Evolutionary conservation across 2,888 invertebrate species (phyloP).

Genomic region (Heliconius charithonia): DNA sequence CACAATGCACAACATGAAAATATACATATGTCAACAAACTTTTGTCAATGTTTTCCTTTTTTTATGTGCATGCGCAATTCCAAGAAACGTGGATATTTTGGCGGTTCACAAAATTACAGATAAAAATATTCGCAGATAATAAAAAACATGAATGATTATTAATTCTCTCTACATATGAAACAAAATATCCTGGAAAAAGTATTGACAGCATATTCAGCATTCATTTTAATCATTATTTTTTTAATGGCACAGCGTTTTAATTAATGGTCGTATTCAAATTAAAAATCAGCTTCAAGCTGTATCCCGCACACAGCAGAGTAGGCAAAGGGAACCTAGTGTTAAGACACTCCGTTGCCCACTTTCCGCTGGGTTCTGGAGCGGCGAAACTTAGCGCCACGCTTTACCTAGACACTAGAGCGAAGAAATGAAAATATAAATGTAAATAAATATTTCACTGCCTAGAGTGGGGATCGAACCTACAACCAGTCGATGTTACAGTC

Average conservation of each 20-base stretch:
- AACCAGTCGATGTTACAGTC: no score
- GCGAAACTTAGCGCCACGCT: no score
- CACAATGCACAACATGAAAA: not conserved
- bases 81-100: constrained; percentile 6
- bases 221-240: constrained; percentile 7
- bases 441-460: no score
- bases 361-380: no score
- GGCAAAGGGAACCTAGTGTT: no score
- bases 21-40: not conserved
- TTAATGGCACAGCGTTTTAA: not conserved
- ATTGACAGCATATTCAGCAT: constrained; percentile 1
- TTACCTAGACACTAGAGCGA: no score
- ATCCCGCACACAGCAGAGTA: no score
- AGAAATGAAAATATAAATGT: no score
- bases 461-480: no score
- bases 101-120: constrained; percentile 1
- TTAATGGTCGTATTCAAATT: constrained; percentile 48
- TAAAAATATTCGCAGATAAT: constrained; percentile 2
- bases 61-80: not conserved
- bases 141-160: not conserved
- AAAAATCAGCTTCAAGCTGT: no score
- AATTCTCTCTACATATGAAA: not conserved
- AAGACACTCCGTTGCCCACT: no score
- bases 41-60: constrained; percentile 1
- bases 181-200: constrained; percentile 1